Conservation (phyloP, 2,113 vertebrate genomes). For the Crotalus horridus region DNA sequence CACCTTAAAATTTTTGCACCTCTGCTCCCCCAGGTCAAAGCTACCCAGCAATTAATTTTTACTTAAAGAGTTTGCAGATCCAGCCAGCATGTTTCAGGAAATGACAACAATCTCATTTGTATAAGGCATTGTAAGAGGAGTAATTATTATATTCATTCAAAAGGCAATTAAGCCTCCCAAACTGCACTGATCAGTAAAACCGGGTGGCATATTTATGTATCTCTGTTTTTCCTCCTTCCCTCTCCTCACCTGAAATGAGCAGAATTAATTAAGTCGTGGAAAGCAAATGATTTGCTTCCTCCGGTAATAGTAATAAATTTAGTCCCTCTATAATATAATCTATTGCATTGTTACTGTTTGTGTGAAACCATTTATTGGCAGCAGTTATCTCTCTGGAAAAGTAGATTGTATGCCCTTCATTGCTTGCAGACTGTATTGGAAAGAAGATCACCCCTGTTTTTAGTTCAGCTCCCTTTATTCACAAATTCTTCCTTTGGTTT, state of each 20-base stretch:
- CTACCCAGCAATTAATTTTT: background rate
- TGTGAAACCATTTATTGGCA: slow-evolving; percentile 37
- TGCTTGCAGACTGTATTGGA: background rate
- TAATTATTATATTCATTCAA: slow-evolving; percentile 9
- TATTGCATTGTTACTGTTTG: slow-evolving; percentile 27
- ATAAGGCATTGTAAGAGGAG: background rate
- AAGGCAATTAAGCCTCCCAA: slow-evolving; percentile 1
- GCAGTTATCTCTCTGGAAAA: slow-evolving; percentile 13
- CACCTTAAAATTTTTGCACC: background rate
- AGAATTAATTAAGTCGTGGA: slow-evolving; percentile 33
- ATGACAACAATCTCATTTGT: background rate
- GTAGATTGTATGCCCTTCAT: slow-evolving; percentile 33
- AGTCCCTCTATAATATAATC: slow-evolving; percentile 7
- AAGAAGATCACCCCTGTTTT: background rate
- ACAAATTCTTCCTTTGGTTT: background rate
- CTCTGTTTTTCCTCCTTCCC: background rate
- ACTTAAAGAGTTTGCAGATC: background rate
- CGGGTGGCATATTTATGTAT: background rate
- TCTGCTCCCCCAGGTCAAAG: background rate
- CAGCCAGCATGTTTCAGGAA: background rate
- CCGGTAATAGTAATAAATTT: slow-evolving; percentile 38
- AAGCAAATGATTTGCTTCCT: slow-evolving; percentile 36
- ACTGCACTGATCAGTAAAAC: background rate
- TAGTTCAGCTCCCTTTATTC: background rate
- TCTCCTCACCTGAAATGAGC: slow-evolving; percentile 10